A percentile compares a stretch with the other conserved stretches of the same genome.
Evolutionary conservation across 2,888 invertebrate genomes (phyloP).

Genomic region (Conistra vaccinii): DNA sequence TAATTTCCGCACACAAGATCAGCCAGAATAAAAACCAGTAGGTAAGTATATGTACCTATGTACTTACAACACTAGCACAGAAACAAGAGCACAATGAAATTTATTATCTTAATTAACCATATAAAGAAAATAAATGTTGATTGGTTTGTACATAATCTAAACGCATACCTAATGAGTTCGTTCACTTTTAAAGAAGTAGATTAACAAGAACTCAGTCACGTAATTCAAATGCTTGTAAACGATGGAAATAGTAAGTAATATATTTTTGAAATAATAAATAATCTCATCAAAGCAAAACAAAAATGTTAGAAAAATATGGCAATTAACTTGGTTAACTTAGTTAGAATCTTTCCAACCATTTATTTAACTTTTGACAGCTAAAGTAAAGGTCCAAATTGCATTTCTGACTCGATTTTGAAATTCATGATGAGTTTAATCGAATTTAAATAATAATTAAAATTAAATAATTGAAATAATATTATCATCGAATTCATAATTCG

Average conservation of each 20-base stretch:
- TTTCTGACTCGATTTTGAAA: too few relatives aligned
- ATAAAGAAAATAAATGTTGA: conserved; percentile 32
- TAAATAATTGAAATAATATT: too few relatives aligned
- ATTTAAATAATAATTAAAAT: too few relatives aligned
- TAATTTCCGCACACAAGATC: conserved; percentile 23
- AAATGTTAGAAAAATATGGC: too few relatives aligned
- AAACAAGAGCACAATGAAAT: conserved; percentile 31
- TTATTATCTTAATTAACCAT: conserved; percentile 49
- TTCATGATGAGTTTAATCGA: too few relatives aligned
- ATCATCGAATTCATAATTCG: too few relatives aligned
- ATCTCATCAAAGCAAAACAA: neutral
- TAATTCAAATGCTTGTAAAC: conserved; percentile 24
- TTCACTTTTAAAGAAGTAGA: conserved; percentile 65
- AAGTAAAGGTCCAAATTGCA: too few relatives aligned
- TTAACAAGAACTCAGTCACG: conserved; percentile 29
- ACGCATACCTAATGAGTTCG: conserved; percentile 67
- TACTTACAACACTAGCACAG: conserved; percentile 1
- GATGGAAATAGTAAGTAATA: neutral
- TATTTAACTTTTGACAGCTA: too few relatives aligned
- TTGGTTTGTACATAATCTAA: conserved; percentile 32
- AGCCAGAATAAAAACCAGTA: neutral
- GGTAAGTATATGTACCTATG: neutral
- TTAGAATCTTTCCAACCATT: too few relatives aligned
- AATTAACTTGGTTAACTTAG: neutral
- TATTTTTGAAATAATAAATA: conserved; percentile 2